Base-by-base conservation (phyloP, 1,140 invertebrate species). In the Goniozus legneri region DNA sequence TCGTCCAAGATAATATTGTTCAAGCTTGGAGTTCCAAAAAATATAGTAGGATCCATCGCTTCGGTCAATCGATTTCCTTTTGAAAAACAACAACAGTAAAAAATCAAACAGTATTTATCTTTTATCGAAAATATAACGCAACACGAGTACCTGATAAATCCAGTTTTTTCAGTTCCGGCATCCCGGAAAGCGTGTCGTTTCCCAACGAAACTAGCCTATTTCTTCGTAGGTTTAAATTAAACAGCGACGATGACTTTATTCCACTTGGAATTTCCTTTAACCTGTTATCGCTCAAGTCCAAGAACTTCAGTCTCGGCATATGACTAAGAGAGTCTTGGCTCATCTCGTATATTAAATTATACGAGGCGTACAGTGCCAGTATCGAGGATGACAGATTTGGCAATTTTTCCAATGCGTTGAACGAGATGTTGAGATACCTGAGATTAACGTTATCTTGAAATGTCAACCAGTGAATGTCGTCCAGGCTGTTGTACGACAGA, bases 31-130 rank as follows among this genome's bases (percentile, higher is more conserved):
- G 87, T 84, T n/a, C 74, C 71, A 0, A 70, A 65, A 58, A 87
- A 87, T 53, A 79, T 79, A n/a, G 64, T 65, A 4, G 67, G 64
- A n/a, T 71, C 69, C 61, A 82, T 78, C 24, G 81, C 78, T 39
- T 77, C 79, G 0, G 80, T 84, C 51, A 88, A 73, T 30, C 83
- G 73, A 59, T 88, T 87, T 38, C 82, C 84, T 64, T 78, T 1
- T 22, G 34, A 20, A 33, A 2, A 48, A 39, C 2, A 38, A 27
- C 19, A 8, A 34, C 19, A n/a, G n/a, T n/a, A n/a, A n/a, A n/a
- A 38, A 31, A 39, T 44, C 15, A 49, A 42, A 19, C n/a, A n/a
- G n/a, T n/a, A n/a, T n/a, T n/a, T n/a, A n/a, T n/a, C n/a, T n/a
- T 0, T 45, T 20, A 45, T 41, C 22, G 33, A 14, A 37, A 37